Conservation (phyloP, 2,888 invertebrate species). For the Euspilapteryx auroguttella region DNA sequence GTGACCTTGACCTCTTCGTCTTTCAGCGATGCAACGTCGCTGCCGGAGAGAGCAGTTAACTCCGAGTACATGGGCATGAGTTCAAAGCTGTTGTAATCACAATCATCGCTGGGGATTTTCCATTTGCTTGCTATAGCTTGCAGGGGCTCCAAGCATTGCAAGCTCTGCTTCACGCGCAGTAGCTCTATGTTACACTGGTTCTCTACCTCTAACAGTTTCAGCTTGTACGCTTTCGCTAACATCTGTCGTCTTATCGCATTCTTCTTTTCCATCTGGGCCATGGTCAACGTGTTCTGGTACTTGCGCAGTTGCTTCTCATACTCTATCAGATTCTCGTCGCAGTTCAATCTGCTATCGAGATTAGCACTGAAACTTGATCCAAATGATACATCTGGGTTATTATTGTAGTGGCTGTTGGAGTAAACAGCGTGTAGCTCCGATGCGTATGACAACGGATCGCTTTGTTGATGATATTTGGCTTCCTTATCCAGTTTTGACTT, state of each 20-base stretch:
- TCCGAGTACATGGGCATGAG: slow-evolving; percentile 36
- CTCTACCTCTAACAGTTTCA: slow-evolving; percentile 46
- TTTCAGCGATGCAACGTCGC: slow-evolving; percentile 17
- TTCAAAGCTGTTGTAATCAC: slow-evolving; percentile 29
- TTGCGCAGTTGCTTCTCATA: slow-evolving; percentile 47
- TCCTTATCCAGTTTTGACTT: slow-evolving; percentile 31
- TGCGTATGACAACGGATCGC: slow-evolving; percentile 1
- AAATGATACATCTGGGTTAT: neutral
- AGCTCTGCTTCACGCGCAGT: slow-evolving; percentile 40
- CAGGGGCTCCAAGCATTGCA: slow-evolving; percentile 45
- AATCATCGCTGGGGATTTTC: slow-evolving; percentile 21
- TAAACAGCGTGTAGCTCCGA: slow-evolving; percentile 5
- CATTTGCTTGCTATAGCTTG: slow-evolving; percentile 40
- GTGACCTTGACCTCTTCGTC: slow-evolving; percentile 11
- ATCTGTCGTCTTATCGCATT: slow-evolving; percentile 47
- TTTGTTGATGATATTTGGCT: slow-evolving; percentile 11
- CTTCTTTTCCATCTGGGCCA: slow-evolving; percentile 47
- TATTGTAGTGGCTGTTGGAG: slow-evolving; percentile 2
- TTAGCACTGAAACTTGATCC: slow-evolving; percentile 16
- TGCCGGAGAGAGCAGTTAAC: slow-evolving; percentile 18
- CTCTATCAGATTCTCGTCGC: slow-evolving; percentile 38
- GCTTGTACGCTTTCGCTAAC: slow-evolving; percentile 41
- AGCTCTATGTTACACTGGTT: slow-evolving; percentile 51
- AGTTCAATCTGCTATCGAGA: slow-evolving; percentile 29
- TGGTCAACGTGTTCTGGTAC: slow-evolving; percentile 41